These are phyloP conservation scores for Perca fluviatilis DNA, from an alignment of 2,113 vertebrate species.

Conservation along the genomic window DNA sequence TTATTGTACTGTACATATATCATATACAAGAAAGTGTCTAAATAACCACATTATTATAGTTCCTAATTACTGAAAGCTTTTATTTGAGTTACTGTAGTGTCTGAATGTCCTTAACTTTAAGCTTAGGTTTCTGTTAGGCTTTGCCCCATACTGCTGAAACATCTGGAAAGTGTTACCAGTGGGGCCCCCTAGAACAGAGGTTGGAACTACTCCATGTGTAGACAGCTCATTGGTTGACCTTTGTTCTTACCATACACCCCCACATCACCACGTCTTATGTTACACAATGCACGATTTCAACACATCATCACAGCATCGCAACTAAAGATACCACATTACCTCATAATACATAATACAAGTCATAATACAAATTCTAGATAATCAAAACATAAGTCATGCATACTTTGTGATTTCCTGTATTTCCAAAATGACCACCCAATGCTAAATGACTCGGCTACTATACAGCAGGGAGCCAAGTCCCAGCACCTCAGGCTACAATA, in stretches of 20 bases:
- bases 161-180: too few species aligned
- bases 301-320: too few species aligned
- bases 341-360: not conserved
- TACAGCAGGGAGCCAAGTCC: conserved; percentile 49
- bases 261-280: too few species aligned
- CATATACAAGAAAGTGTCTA: not conserved
- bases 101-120: too few species aligned
- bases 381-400: not conserved
- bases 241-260: too few species aligned
- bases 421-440: conserved; percentile 28
- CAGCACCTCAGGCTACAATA: conserved; percentile 47
- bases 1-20: not conserved
- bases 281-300: too few species aligned
- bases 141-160: too few species aligned
- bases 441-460: conserved; percentile 59
- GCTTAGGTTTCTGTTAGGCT: too few species aligned
- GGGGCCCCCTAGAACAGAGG: too few species aligned
- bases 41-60: not conserved
- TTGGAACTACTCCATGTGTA: too few species aligned
- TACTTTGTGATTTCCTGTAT: conserved; percentile 28
- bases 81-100: not conserved
- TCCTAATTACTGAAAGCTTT: not conserved
- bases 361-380: not conserved
- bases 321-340: not conserved
- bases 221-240: too few species aligned